Evolutionary conservation across 2,888 invertebrate species (phyloP).

Genomic region (Stegana nigrithorax): DNA sequence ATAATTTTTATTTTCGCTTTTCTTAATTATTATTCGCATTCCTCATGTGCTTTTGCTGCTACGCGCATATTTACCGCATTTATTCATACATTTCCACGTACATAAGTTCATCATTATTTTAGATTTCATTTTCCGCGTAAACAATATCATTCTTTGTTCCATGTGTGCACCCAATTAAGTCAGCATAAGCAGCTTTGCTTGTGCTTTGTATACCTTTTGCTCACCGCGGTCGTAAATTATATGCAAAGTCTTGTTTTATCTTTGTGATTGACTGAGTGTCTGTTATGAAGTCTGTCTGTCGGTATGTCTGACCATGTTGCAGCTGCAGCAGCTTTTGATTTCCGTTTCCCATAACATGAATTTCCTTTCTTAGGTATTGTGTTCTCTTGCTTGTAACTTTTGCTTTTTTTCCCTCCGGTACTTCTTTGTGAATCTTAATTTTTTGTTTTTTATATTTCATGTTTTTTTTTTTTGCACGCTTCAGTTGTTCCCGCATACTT

Average conservation of each 20-base stretch:
- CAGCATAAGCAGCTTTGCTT: conserved; percentile 50
- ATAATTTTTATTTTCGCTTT: too few species aligned
- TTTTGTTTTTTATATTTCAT: conserved; percentile 20
- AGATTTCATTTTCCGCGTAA: too few species aligned
- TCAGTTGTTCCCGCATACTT: conserved; percentile 57
- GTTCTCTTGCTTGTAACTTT: conserved; percentile 44
- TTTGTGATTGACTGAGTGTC: too few species aligned
- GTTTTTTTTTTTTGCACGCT: conserved; percentile 50
- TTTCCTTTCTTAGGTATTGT: conserved; percentile 42
- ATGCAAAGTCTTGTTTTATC: conserved; percentile 46
- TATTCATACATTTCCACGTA: too few species aligned
- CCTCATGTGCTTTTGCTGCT: too few species aligned
- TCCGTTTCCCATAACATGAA: conserved; percentile 62
- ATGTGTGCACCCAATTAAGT: conserved; percentile 18
- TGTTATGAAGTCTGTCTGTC: neutral
- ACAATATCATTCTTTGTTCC: conserved; percentile 47
- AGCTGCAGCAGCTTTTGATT: conserved; percentile 54
- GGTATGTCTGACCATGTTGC: conserved; percentile 3
- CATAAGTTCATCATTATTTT: too few species aligned
- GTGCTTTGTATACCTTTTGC: conserved; percentile 35
- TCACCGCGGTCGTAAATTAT: conserved; percentile 50
- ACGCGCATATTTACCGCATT: too few species aligned
- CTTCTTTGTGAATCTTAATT: conserved; percentile 23
- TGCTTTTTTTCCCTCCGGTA: conserved; percentile 43
- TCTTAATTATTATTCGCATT: too few species aligned